These are phyloP conservation scores for Porites australiensis DNA, from an alignment of 64 coral and sea anemone genomes.

Conservation along the genomic window DNA sequence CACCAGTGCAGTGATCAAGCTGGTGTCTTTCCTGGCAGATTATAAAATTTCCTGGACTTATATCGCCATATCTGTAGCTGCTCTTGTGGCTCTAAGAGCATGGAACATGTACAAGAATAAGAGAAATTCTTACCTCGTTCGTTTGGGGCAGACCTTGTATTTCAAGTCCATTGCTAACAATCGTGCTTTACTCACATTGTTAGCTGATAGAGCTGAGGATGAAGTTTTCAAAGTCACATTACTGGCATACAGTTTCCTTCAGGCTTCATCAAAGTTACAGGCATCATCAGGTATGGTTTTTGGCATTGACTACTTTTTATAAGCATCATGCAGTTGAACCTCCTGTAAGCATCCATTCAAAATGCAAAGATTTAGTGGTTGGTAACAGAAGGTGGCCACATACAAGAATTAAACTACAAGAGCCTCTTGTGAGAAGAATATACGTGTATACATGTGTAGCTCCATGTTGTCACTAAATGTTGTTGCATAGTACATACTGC, in stretches of 20 bases:
- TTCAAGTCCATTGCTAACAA: conserved; percentile 96
- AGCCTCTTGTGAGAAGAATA: too few relatives aligned
- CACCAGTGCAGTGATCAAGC: conserved; percentile 67
- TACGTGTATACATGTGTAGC: too few relatives aligned
- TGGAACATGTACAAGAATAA: conserved; percentile 94
- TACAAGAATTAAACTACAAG: too few relatives aligned
- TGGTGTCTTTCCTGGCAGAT: conserved; percentile 83
- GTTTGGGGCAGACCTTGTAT: conserved; percentile 82
- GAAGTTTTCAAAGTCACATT: conserved; percentile 79
- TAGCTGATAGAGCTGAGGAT: conserved; percentile 85
- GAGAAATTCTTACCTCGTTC: conserved; percentile 86
- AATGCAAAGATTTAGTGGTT: too few relatives aligned
- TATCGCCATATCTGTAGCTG: conserved; percentile 72
- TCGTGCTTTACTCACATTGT: conserved; percentile 77
- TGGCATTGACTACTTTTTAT: not conserved
- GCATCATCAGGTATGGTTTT: not conserved
- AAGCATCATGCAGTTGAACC: not conserved
- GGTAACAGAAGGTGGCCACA: too few relatives aligned
- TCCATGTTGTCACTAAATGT: too few relatives aligned
- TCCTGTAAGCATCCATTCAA: not conserved
- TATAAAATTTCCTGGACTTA: conserved; percentile 74
- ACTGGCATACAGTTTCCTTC: conserved; percentile 86
- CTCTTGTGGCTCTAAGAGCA: conserved; percentile 68
- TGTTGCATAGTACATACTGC: too few relatives aligned
- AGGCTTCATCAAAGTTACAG: conserved; percentile 56